Conservation (phyloP, 2,888 invertebrate species). For the Clivina fossor region DNA sequence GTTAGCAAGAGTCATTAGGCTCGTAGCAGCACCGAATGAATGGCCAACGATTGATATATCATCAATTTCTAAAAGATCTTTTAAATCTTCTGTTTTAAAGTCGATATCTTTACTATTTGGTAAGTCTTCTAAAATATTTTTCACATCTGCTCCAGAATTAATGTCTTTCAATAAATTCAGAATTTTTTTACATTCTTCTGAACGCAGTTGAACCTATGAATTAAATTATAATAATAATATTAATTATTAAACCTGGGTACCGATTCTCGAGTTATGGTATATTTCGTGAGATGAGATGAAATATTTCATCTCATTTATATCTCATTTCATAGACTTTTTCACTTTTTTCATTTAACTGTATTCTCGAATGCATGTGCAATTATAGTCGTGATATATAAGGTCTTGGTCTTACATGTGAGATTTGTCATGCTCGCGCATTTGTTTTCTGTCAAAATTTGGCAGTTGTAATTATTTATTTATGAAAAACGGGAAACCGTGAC, state of each 20-base stretch:
- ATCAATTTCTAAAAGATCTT: conserved; percentile 53
- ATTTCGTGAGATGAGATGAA: too few species aligned
- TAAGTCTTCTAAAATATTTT: conserved; percentile 54
- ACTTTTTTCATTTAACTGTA: too few species aligned
- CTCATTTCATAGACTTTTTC: too few species aligned
- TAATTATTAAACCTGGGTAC: too few species aligned
- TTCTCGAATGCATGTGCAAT: too few species aligned
- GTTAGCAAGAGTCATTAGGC: conserved; percentile 57
- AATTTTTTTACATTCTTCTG: conserved; percentile 56
- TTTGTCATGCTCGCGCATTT: too few species aligned
- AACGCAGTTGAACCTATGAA: conserved; percentile 54
- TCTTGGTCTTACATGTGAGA: too few species aligned
- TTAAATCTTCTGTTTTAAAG: conserved; percentile 49
- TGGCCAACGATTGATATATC: conserved; percentile 61
- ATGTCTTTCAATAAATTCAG: conserved; percentile 56
- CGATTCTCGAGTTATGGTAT: too few species aligned
- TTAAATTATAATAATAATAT: conserved; percentile 10
- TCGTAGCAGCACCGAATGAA: conserved; percentile 67
- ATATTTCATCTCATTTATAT: too few species aligned
- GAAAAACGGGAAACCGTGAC: not conserved
- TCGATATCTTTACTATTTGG: conserved; percentile 37
- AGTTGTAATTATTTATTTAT: not conserved
- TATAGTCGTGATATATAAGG: too few species aligned
- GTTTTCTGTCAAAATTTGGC: too few species aligned
- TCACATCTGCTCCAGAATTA: conserved; percentile 54